These are phyloP conservation scores for Enteromius radiatus DNA, from an alignment of 2,797 vertebrate species.

Conservation along the genomic window DNA sequence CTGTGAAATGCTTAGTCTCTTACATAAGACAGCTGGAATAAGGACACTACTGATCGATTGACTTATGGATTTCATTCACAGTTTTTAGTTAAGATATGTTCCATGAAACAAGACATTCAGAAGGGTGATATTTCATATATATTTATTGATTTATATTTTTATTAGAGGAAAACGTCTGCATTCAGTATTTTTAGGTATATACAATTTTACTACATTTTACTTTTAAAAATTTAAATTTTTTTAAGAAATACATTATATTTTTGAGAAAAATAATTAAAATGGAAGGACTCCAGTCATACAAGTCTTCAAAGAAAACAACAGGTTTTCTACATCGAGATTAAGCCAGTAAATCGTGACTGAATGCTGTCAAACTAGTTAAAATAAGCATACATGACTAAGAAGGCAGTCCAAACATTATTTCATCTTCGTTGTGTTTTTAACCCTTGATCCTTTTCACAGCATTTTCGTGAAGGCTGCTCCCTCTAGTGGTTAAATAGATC, in stretches of 20 bases:
- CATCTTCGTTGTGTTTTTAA: neutral
- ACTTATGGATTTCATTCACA: neutral
- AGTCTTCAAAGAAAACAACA: neutral
- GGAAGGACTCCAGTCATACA: neutral
- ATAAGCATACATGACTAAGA: neutral
- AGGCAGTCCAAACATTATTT: neutral
- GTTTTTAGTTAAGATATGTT: slow-evolving; percentile 3
- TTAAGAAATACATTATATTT: neutral
- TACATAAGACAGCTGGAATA: slow-evolving; percentile 35
- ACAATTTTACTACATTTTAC: too few species aligned
- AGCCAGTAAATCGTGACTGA: neutral
- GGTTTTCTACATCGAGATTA: neutral
- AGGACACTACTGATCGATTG: neutral
- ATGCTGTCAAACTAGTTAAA: neutral
- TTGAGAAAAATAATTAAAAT: neutral
- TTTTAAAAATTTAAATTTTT: too few species aligned
- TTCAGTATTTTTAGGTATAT: neutral
- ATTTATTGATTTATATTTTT: neutral
- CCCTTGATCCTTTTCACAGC: neutral
- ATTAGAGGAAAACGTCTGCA: neutral
- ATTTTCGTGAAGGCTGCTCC: neutral
- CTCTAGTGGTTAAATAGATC: slow-evolving; percentile 14
- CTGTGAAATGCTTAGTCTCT: slow-evolving; percentile 23
- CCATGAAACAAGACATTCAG: neutral
- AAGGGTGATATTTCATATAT: neutral